These are phyloP conservation scores for Haliclystus octoradiatus DNA, from an alignment of 30 jellyfish, hydroid and myxozoan genomes.

Conservation along the genomic window DNA sequence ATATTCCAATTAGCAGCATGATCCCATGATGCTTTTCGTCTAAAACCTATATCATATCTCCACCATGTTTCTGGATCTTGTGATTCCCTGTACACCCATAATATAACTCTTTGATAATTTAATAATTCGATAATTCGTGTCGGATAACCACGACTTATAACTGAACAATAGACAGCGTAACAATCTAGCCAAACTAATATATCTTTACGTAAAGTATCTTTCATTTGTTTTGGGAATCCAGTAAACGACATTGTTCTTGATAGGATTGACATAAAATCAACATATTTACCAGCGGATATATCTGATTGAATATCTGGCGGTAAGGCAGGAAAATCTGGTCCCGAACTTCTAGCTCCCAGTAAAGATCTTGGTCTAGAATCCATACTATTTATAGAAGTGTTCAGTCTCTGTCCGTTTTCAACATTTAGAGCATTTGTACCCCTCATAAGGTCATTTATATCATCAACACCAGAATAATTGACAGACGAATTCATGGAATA, in stretches of 20 bases:
- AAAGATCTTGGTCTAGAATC: too few species aligned
- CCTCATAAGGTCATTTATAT: too few species aligned
- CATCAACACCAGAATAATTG: conserved; percentile 34
- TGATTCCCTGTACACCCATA: conserved; percentile 84
- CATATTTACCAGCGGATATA: conserved; percentile 45
- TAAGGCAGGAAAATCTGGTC: conserved; percentile 72
- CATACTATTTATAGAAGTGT: too few species aligned
- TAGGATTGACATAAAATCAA: conserved; percentile 44
- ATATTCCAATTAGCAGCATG: conserved; percentile 86
- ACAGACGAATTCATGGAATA: conserved; percentile 31
- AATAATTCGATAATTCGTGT: conserved; percentile 51
- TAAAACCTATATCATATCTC: conserved; percentile 82
- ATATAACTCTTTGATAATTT: conserved; percentile 49
- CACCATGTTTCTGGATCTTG: conserved; percentile 81
- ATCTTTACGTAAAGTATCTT: conserved; percentile 40
- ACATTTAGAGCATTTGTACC: too few species aligned
- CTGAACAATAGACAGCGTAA: conserved; percentile 44
- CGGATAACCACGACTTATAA: conserved; percentile 66
- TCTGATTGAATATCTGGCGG: conserved; percentile 60
- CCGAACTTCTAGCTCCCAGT: too few species aligned
- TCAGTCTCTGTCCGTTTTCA: too few species aligned
- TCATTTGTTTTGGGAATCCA: conserved; percentile 33
- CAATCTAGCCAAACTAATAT: conserved; percentile 78
- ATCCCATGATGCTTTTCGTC: conserved; percentile 77
- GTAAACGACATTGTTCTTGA: conserved; percentile 41